Conservation (phyloP, 1,140 invertebrate genomes). For the Procambarus clarkii region DNA sequence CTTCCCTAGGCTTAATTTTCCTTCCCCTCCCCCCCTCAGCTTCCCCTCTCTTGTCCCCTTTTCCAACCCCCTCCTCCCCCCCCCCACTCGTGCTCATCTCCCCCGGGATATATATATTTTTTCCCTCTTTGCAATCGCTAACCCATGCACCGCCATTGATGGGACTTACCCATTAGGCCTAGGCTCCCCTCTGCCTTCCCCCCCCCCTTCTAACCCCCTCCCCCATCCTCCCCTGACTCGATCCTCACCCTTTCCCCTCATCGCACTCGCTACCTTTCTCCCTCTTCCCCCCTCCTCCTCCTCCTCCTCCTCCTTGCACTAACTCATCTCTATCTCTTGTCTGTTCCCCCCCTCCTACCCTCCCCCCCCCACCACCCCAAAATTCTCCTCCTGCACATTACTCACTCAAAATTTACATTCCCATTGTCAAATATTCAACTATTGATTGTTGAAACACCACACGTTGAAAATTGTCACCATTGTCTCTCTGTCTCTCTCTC, state of each 20-base stretch:
- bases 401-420: conserved; percentile 38
- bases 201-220: not conserved
- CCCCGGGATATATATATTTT: too few species aligned
- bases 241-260: not conserved
- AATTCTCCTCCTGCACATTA: not conserved
- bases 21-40: not conserved
- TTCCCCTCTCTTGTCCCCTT: not conserved
- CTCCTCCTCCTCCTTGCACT: not conserved
- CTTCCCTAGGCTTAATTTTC: too few species aligned
- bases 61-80: not conserved
- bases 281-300: not conserved
- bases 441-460: not conserved
- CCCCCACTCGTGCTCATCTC: too few species aligned
- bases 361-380: not conserved
- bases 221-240: not conserved
- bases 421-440: conserved; percentile 39
- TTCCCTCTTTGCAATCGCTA: too few species aligned
- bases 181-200: too few species aligned
- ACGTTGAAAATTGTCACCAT: too few species aligned
- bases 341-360: not conserved
- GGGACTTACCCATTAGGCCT: not conserved
- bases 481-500: too few species aligned
- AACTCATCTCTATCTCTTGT: not conserved
- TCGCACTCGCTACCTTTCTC: not conserved
- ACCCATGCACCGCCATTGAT: too few species aligned